A percentile compares a stretch with the other conserved stretches of the same genome.
Conservation (phyloP, 1,140 invertebrate species). For the Panonychus citri region DNA sequence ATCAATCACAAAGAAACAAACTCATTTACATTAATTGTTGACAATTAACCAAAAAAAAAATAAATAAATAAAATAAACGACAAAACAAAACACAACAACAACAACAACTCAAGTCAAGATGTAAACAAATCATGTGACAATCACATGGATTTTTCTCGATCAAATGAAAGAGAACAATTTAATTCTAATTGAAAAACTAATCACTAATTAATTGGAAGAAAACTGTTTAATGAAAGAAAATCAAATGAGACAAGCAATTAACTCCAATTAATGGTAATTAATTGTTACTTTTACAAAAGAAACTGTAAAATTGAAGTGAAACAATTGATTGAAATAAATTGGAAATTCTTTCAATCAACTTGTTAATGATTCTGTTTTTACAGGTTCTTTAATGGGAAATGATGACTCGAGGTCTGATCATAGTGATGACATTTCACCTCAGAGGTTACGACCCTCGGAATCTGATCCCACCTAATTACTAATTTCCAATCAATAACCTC, state of each 20-base stretch:
- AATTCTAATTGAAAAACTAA: no score
- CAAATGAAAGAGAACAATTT: no score
- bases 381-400: background rate
- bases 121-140: background rate
- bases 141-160: background rate
- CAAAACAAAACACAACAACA: no score
- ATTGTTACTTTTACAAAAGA: background rate
- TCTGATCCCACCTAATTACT: background rate
- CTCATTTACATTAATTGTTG: background rate
- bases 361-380: background rate
- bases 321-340: background rate
- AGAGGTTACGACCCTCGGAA: background rate
- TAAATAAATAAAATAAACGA: background rate
- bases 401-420: background rate
- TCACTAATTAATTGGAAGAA: no score
- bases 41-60: background rate
- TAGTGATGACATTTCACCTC: background rate
- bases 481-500: background rate
- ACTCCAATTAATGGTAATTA: background rate
- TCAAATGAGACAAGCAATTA: background rate
- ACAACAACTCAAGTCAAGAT: background rate
- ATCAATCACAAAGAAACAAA: background rate
- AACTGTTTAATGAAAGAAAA: background rate
- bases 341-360: background rate
- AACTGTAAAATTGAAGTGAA: background rate